These are phyloP conservation scores for Chroicocephalus ridibundus DNA, from an alignment of 2,113 vertebrate species.

Conservation along the genomic window DNA sequence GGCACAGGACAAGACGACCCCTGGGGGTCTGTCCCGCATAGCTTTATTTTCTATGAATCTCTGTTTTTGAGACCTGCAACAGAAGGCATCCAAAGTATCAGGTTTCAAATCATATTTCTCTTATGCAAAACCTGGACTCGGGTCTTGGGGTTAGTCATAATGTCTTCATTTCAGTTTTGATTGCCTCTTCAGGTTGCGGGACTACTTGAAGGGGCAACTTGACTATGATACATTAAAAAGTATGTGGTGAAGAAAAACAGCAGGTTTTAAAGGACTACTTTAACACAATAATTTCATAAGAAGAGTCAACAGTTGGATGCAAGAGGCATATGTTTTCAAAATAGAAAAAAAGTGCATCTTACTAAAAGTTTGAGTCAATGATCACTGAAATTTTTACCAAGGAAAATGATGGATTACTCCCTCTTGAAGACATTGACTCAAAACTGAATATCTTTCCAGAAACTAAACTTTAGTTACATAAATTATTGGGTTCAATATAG, in stretches of 20 bases:
- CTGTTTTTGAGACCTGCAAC: neutral
- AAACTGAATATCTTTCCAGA: neutral
- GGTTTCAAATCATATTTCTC: neutral
- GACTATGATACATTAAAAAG: neutral
- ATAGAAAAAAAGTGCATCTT: neutral
- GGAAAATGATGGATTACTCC: neutral
- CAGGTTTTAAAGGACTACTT: neutral
- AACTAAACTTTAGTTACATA: neutral
- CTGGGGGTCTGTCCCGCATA: neutral
- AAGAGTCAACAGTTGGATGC: neutral
- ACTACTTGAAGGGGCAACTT: neutral
- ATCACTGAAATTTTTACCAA: neutral
- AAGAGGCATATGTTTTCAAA: neutral
- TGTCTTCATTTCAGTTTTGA: neutral
- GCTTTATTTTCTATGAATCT: neutral
- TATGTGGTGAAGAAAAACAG: neutral
- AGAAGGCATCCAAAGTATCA: neutral
- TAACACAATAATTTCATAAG: neutral
- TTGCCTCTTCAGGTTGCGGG: neutral
- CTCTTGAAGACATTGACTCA: neutral
- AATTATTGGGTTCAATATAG: neutral
- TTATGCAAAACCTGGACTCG: neutral
- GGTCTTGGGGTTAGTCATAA: neutral
- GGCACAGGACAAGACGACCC: neutral
- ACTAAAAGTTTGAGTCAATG: neutral